Conservation (phyloP, 2,113 vertebrate species). For the Sapajus apella region DNA sequence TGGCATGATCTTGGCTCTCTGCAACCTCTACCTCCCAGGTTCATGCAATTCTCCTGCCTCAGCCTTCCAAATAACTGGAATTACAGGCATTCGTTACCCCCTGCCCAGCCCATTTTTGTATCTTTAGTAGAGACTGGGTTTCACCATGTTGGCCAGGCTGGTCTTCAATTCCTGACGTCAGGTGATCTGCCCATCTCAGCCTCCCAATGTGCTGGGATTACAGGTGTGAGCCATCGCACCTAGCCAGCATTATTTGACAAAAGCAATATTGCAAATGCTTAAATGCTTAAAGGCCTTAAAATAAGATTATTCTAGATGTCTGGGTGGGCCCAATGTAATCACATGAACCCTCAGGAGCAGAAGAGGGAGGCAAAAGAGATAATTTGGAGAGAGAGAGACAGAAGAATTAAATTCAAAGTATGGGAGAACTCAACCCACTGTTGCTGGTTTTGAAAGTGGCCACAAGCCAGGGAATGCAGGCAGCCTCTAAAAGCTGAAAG, state of each 20-base stretch:
- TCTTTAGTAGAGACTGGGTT: too few relatives aligned
- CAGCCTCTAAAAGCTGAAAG: not conserved
- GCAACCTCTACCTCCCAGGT: too few relatives aligned
- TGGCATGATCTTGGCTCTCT: too few relatives aligned
- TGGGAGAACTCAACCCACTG: not conserved
- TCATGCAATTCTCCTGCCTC: too few relatives aligned
- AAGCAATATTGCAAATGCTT: constrained; percentile 3
- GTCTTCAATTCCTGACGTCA: too few relatives aligned
- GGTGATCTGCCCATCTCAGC: too few relatives aligned
- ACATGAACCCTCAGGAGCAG: not conserved
- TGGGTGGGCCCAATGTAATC: not conserved
- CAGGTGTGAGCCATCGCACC: too few relatives aligned
- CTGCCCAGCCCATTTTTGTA: too few relatives aligned
- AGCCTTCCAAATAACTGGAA: too few relatives aligned
- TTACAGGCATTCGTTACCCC: too few relatives aligned
- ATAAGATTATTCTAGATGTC: not conserved
- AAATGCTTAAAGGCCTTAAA: not conserved
- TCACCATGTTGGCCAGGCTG: too few relatives aligned
- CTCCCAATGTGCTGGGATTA: too few relatives aligned
- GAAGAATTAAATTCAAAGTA: constrained; percentile 1
- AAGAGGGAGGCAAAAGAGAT: not conserved
- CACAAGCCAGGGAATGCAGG: not conserved
- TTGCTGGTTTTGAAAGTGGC: not conserved
- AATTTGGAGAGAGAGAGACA: not conserved
- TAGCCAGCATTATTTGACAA: not conserved